Conservation (phyloP, 2,888 invertebrate genomes). For the Odontomyia ornata region DNA sequence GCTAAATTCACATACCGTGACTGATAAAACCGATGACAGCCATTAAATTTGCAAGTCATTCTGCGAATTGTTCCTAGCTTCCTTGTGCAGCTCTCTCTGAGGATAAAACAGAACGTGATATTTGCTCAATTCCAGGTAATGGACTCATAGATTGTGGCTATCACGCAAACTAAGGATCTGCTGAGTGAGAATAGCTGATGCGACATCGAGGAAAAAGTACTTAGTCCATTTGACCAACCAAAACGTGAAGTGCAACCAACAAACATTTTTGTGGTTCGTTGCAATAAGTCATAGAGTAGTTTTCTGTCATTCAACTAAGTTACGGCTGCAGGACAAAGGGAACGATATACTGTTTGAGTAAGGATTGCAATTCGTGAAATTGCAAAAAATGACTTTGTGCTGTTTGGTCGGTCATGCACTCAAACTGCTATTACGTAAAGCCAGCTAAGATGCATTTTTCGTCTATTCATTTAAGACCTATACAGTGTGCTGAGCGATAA, state of each 20-base stretch:
- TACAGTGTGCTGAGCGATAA: no score
- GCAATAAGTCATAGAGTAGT: slow-evolving; percentile 37
- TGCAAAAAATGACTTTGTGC: no score
- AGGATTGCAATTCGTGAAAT: no score
- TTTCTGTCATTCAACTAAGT: slow-evolving; percentile 40
- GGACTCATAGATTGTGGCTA: slow-evolving; percentile 16
- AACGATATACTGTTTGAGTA: no score
- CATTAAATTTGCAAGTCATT: slow-evolving; percentile 44
- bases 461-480: no score
- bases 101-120: slow-evolving; percentile 44
- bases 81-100: slow-evolving; percentile 1
- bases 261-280: slow-evolving; percentile 30
- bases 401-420: no score
- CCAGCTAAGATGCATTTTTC: no score
- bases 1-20: slow-evolving; percentile 40
- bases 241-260: slow-evolving; percentile 14
- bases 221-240: slow-evolving; percentile 6
- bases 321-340: not conserved
- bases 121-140: slow-evolving; percentile 44
- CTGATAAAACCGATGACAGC: slow-evolving; percentile 45
- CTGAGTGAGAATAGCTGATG: not conserved
- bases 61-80: slow-evolving; percentile 39
- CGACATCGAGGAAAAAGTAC: slow-evolving; percentile 3
- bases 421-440: no score
- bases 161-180: slow-evolving; percentile 12